phyloP scores from a whole-genome alignment of 2,888 invertebrate genomes.

The Andrena hattorfiana region DNA sequence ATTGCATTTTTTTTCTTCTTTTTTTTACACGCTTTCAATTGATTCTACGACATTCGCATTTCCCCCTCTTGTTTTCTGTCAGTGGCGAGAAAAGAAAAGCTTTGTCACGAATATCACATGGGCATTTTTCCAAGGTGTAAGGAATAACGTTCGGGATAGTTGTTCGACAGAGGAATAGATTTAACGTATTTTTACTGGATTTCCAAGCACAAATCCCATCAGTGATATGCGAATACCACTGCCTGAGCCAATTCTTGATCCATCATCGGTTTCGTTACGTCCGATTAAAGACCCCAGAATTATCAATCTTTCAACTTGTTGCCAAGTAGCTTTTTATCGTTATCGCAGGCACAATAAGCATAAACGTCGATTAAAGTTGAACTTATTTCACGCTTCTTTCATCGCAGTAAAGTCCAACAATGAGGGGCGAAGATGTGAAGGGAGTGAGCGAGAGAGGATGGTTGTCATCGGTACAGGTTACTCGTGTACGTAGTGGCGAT shows the following conservation, averaged over 20 bases:
- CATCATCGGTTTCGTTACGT: slow-evolving; percentile 37
- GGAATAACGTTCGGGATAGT: slow-evolving; percentile 40
- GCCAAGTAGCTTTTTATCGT: slow-evolving; percentile 23
- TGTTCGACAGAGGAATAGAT: not conserved
- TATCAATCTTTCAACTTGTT: slow-evolving; percentile 11
- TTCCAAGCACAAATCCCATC: slow-evolving; percentile 42
- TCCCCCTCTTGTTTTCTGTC: slow-evolving; percentile 41
- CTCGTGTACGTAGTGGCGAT: not conserved
- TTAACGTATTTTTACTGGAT: not conserved
- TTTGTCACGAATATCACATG: slow-evolving; percentile 12
- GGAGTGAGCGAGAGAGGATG: not conserved
- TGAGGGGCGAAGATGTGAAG: not conserved
- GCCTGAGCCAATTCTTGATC: slow-evolving; percentile 53
- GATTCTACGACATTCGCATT: slow-evolving; percentile 45
- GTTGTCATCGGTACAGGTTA: slow-evolving; percentile 2
- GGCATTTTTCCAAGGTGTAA: slow-evolving; percentile 41
- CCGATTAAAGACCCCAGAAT: slow-evolving; percentile 26
- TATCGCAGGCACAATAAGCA: slow-evolving; percentile 8
- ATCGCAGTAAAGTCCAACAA: not conserved
- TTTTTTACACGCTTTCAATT: slow-evolving; percentile 41
- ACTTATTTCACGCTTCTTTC: not conserved
- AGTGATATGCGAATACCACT: slow-evolving; percentile 42
- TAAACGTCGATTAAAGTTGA: slow-evolving; percentile 31
- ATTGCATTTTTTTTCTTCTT: slow-evolving; percentile 58
- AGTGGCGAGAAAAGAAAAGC: slow-evolving; percentile 5